phyloP scores from a whole-genome alignment of 2,888 invertebrate genomes.

The Aelia acuminata region DNA sequence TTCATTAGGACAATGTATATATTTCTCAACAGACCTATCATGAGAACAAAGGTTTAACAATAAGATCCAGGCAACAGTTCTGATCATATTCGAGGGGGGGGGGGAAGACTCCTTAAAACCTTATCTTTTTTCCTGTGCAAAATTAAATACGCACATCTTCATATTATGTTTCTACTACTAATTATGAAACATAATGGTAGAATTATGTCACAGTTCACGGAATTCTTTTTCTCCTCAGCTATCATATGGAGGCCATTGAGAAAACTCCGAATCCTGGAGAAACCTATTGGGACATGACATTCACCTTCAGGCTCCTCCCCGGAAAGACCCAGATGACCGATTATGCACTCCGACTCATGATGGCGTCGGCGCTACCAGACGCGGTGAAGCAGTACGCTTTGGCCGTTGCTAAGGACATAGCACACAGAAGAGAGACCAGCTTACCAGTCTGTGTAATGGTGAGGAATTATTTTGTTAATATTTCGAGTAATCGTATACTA shows the following conservation, averaged over 20 bases:
- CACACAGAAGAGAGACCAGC: slow-evolving; percentile 40
- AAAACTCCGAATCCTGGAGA: slow-evolving; percentile 67
- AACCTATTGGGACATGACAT: slow-evolving; percentile 71
- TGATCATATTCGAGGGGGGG: too few species aligned
- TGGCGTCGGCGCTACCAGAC: slow-evolving; percentile 75
- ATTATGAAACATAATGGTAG: too few species aligned
- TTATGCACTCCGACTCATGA: slow-evolving; percentile 79
- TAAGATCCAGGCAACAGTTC: too few species aligned
- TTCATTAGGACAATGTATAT: too few species aligned
- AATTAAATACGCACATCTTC: too few species aligned
- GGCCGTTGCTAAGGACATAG: slow-evolving; percentile 55
- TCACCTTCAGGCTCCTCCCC: slow-evolving; percentile 75
- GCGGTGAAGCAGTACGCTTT: slow-evolving; percentile 60
- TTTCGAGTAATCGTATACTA: not conserved
- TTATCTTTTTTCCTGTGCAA: too few species aligned
- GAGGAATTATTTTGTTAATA: not conserved
- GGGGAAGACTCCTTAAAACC: too few species aligned
- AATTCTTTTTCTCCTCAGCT: slow-evolving; percentile 68
- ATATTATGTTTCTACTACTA: too few species aligned
- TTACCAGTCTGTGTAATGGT: slow-evolving; percentile 60
- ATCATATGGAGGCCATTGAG: slow-evolving; percentile 71
- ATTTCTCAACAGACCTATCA: too few species aligned
- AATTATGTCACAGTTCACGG: too few species aligned
- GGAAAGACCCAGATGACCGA: slow-evolving; percentile 76
- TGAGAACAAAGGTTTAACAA: too few species aligned